Base-by-base conservation (phyloP, 2,797 vertebrate species). In the Cryptoblepharus egeriae region DNA sequence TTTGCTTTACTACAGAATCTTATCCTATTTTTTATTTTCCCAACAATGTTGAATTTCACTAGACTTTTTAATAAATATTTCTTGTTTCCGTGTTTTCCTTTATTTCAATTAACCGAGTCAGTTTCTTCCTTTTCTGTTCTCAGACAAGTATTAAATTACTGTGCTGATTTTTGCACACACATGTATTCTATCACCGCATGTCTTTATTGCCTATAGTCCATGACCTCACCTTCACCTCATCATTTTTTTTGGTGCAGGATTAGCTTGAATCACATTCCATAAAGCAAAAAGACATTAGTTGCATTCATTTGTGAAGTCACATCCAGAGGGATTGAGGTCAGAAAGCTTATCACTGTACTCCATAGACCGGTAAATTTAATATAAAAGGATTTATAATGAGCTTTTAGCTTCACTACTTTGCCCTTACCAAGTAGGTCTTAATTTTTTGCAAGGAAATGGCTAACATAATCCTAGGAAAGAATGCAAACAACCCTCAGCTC, bases 251-350 rank as follows among this genome's bases (percentile, higher is more conserved):
- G 63, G 84, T 79, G 9, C 83, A 42, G 24, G 32, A 83, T 93
- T 88, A 74, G 64, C 70, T 52, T 83, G 64, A 87, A 83, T 86
- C 18, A 0, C 24, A 4, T 88, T 88, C 82, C 71, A 58, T 87
- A 88, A 88, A 83, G 80, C 37, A 86, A 88, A 88, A 89, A 86
- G 28, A 0, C 32, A 63, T 88, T 90, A 83, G 70, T 83, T 90
- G 61, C 37, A 73, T 90, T 89, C 83, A 79, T 87, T 88, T 63
- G 63, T 74, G 77, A 88, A 74, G 57, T 67, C 45, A 61, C 28
- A 37, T 81, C 69, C 5, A 3, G 45, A 83, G 52, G 58, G 84
- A 93, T 58, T 63, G 55, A 82, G 79, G 39, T 85, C 77, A 79
- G 52, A 88, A 74, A 90, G 77, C 60, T 91, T 75, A 82, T 87